phyloP scores from a whole-genome alignment of 2,888 invertebrate genomes.

The Ennomos fuscantarius region DNA sequence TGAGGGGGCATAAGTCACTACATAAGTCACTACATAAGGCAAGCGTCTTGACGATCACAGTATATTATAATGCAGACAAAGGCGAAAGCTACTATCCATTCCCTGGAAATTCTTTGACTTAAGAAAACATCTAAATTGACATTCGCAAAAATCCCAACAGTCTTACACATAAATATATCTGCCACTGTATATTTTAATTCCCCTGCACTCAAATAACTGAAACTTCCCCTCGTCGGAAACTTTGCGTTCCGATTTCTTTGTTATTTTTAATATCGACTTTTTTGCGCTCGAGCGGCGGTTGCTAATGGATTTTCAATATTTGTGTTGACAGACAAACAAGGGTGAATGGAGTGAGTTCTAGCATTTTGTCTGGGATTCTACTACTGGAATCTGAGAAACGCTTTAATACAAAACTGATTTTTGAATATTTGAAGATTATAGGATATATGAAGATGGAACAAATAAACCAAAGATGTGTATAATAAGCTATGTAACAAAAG shows the following conservation, averaged over 20 bases:
- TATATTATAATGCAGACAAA: too few relatives aligned
- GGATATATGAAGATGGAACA: too few relatives aligned
- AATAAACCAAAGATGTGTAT: too few relatives aligned
- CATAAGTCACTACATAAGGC: too few relatives aligned
- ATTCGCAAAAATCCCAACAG: constrained; percentile 15
- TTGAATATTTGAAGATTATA: too few relatives aligned
- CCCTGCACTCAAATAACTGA: constrained; percentile 55
- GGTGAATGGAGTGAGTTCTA: constrained; percentile 68
- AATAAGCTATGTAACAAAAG: too few relatives aligned
- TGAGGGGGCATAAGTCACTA: too few relatives aligned
- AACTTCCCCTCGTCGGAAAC: constrained; percentile 60
- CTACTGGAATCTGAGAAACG: constrained; percentile 28
- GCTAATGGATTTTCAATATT: constrained; percentile 84
- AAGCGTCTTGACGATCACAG: too few relatives aligned
- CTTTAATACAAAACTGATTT: too few relatives aligned
- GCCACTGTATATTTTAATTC: constrained; percentile 39
- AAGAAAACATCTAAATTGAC: constrained; percentile 15
- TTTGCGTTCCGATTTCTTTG: constrained; percentile 70
- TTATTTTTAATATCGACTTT: constrained; percentile 79
- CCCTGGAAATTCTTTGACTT: constrained; percentile 2
- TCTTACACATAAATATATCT: constrained; percentile 21
- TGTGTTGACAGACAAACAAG: constrained; percentile 79
- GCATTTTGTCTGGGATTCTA: constrained; percentile 52
- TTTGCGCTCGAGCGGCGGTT: constrained; percentile 70
- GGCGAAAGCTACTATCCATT: too few relatives aligned